These are phyloP conservation scores for Cephus spinipes DNA, from an alignment of 2,888 invertebrate genomes.

Conservation along the genomic window DNA sequence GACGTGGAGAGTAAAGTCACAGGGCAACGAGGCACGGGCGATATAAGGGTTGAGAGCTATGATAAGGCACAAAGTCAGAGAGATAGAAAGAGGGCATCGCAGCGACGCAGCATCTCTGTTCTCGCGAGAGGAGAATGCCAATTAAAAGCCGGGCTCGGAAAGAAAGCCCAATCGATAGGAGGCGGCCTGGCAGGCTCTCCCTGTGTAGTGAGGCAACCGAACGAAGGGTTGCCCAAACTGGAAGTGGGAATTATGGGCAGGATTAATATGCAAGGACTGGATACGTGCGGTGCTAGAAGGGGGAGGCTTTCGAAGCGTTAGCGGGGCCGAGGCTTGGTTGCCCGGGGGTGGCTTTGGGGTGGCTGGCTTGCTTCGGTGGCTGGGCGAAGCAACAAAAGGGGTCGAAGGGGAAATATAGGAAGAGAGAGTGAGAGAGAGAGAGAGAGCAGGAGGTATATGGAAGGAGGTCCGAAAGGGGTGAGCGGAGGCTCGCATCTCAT, in stretches of 20 bases:
- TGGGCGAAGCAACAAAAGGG: constrained; percentile 63
- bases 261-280: constrained; percentile 68
- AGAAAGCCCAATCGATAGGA: constrained; percentile 65
- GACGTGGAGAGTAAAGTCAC: background rate
- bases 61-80: background rate
- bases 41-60: background rate
- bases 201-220: constrained; percentile 53
- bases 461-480: constrained; percentile 27
- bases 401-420: constrained; percentile 60
- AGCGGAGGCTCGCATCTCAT: constrained; percentile 55
- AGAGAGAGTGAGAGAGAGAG: constrained; percentile 28
- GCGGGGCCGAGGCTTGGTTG: constrained; percentile 25
- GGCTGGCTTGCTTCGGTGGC: constrained; percentile 38
- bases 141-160: constrained; percentile 64
- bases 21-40: background rate
- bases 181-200: constrained; percentile 52
- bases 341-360: constrained; percentile 27
- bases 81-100: background rate
- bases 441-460: constrained; percentile 14
- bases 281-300: constrained; percentile 63
- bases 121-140: constrained; percentile 64
- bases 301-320: constrained; percentile 33
- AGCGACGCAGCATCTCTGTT: constrained; percentile 25
- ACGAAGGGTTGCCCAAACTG: constrained; percentile 67
- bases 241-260: constrained; percentile 67